Conservation (phyloP, 1,140 invertebrate species). For the Colletes gigas region DNA sequence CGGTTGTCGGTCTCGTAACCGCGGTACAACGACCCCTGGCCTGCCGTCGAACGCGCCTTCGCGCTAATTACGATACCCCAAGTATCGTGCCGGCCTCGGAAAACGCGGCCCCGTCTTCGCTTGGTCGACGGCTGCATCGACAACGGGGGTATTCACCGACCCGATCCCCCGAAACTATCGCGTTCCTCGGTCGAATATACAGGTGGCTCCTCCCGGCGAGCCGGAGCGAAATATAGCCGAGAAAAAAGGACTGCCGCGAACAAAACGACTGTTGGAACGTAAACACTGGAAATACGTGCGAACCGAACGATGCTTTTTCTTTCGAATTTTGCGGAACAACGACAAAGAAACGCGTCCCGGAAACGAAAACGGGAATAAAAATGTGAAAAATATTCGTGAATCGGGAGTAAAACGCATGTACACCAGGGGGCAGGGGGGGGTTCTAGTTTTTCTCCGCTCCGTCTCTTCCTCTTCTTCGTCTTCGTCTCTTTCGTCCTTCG, state of each 20-base stretch:
- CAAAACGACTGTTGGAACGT: not conserved
- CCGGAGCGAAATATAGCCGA: not conserved
- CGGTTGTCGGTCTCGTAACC: constrained; percentile 62
- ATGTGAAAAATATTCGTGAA: too few relatives aligned
- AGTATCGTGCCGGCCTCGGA: constrained; percentile 24
- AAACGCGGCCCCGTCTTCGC: not conserved
- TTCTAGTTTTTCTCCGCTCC: not conserved
- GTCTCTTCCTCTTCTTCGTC: not conserved
- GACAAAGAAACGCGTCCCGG: not conserved
- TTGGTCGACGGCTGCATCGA: too few relatives aligned
- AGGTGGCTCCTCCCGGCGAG: constrained; percentile 28
- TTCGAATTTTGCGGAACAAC: not conserved
- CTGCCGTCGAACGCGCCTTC: constrained; percentile 52
- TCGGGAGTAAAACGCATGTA: too few relatives aligned
- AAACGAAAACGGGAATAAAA: not conserved
- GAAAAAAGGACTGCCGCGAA: not conserved
- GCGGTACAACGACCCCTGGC: constrained; percentile 64
- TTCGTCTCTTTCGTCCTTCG: not conserved
- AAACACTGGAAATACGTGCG: not conserved
- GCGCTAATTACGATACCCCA: constrained; percentile 55
- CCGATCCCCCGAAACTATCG: not conserved
- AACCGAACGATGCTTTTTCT: not conserved
- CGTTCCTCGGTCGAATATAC: constrained; percentile 13
- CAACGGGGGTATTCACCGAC: not conserved
- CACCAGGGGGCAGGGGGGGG: too few relatives aligned